phyloP scores from a whole-genome alignment of 2,797 vertebrate species.

The Dipus sagitta region DNA sequence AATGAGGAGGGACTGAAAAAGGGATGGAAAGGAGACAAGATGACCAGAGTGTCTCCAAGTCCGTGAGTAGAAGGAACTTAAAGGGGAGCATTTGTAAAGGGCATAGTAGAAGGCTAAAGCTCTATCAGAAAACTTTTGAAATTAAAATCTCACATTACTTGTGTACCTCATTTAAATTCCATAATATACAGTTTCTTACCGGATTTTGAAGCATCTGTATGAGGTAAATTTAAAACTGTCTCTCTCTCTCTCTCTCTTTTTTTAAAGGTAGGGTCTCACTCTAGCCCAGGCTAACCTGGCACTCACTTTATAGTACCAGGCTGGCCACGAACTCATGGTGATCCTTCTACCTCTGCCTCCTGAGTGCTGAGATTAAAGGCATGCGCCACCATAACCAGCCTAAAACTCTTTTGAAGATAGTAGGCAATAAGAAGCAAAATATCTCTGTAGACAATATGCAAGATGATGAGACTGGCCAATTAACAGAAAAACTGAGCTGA shows the following conservation, averaged over 20 bases:
- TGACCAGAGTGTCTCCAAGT: not conserved
- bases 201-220: constrained; percentile 35
- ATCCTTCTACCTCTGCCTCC: not conserved
- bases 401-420: constrained; percentile 54
- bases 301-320: no score
- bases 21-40: not conserved
- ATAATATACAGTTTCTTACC: constrained; percentile 41
- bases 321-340: not conserved
- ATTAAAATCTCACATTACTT: constrained; percentile 59
- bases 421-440: constrained; percentile 62
- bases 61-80: constrained; percentile 32
- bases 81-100: not conserved
- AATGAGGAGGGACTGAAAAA: constrained; percentile 28
- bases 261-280: not conserved
- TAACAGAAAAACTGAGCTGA: constrained; percentile 65
- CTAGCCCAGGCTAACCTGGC: no score
- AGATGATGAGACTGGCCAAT: constrained; percentile 32
- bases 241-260: not conserved
- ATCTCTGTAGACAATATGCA: constrained; percentile 45
- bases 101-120: not conserved
- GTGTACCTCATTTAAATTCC: constrained; percentile 36
- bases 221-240: constrained; percentile 63
- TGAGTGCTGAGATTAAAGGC: not conserved
- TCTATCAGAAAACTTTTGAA: constrained; percentile 53
- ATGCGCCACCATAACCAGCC: not conserved